Conservation (phyloP, 1,140 invertebrate genomes). For the Bombus difficillimus region DNA sequence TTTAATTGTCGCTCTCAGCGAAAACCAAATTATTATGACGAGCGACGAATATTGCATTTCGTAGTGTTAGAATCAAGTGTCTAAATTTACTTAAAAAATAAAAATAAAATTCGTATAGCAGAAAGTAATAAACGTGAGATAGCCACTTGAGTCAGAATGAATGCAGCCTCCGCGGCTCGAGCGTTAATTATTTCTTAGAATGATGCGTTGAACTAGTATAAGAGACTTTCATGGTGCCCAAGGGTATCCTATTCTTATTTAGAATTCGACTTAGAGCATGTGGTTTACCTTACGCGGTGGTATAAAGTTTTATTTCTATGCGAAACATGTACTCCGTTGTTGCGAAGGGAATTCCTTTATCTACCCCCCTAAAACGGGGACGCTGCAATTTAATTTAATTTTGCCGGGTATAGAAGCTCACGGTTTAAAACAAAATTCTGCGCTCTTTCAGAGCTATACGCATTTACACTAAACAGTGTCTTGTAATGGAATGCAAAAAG, state of each 20-base stretch:
- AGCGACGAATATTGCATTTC: not conserved
- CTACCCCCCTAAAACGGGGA: not conserved
- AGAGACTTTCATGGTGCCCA: not conserved
- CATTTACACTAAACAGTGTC: constrained; percentile 3
- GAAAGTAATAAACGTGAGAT: too few species aligned
- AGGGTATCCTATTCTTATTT: not conserved
- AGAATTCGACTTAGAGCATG: not conserved
- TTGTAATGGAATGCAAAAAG: not conserved
- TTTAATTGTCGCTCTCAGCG: too few species aligned
- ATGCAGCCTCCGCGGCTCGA: not conserved
- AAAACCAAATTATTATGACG: not conserved
- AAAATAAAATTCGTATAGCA: not conserved
- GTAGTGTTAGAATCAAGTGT: too few species aligned
- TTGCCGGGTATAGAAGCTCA: not conserved
- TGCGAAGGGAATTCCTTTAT: constrained; percentile 2
- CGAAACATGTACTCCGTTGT: not conserved
- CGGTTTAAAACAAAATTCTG: constrained; percentile 27
- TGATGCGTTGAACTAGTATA: not conserved
- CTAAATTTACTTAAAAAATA: not conserved
- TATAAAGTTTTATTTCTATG: not conserved
- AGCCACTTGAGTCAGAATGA: not conserved
- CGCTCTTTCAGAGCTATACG: not conserved
- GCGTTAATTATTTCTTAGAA: not conserved
- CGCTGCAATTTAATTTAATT: constrained; percentile 27
- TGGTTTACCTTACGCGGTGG: not conserved